Base-by-base conservation (phyloP, 1,140 invertebrate genomes). In the Druon quercuslanigerum region DNA sequence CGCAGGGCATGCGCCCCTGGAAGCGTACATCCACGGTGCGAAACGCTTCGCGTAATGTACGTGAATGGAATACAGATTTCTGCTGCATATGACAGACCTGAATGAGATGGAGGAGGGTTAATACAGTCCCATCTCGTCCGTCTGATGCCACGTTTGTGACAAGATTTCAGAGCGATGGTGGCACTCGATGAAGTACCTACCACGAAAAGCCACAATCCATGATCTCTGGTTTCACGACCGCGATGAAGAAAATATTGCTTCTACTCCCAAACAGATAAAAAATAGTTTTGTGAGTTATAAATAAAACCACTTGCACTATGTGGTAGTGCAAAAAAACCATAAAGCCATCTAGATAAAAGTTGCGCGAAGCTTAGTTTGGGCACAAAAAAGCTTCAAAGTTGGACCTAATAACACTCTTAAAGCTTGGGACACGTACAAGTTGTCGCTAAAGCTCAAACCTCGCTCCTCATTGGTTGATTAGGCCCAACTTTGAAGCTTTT, bases 111-210 rank as follows among this genome's bases (percentile, higher is more conserved):
- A 72, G 79, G 79, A 76, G 75, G 83, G 80, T 83, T 86, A 83
- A 81, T 82, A 82, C 80, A 82, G 79, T 85, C 74, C 74, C 76
- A 84, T 82, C 78, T 82, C 78, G 80, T 79, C 79, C 77, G 80
- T 80, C 76, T 83, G 77, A 75, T 73, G 78, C 80, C 82, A 82
- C 79, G 79, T 83, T 81, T 85, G 81, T 83, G 83, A 85, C 84
- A 83, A 85, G 80, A 84, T 85, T 83, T 82, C 74, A 71, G 75
- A 84, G 78, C 75, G 77, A 83, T 83, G 75, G 73, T 71, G 72
- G 50, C 51, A 73, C 71, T 77, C 75, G 75, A 74, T 74, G 71
- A 78, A 81, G 71, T 73, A 81, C 73, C 20, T 70, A 51, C 57
- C 12, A 52, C 71, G 71, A 75, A 80, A 46, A 20, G 3, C 19